Conservation (phyloP, 2,888 invertebrate genomes). For the Euphydryas editha region DNA sequence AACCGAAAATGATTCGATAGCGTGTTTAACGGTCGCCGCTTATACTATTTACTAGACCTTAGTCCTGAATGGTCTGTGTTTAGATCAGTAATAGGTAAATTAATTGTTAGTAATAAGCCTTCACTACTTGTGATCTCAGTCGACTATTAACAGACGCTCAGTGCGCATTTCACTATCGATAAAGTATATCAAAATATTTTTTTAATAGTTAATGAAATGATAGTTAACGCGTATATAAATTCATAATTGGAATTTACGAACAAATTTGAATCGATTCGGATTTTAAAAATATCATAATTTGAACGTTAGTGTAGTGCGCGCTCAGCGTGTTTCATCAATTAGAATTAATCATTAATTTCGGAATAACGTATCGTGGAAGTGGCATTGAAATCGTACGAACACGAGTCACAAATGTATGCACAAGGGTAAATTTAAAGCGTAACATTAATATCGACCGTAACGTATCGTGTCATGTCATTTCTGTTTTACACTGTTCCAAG, state of each 20-base stretch:
- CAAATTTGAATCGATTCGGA: not conserved
- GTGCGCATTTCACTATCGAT: not conserved
- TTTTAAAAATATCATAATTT: not conserved
- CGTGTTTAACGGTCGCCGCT: conserved; percentile 14
- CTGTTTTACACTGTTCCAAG: not conserved
- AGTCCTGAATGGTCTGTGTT: conserved; percentile 11
- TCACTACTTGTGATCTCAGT: conserved; percentile 21
- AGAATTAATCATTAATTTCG: not conserved
- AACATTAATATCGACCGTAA: not conserved
- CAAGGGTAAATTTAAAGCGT: not conserved
- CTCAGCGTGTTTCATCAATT: conserved; percentile 1
- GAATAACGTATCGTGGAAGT: not conserved
- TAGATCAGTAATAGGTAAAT: conserved; percentile 12
- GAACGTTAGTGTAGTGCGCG: not conserved
- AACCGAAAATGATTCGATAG: not conserved
- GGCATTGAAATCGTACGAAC: not conserved
- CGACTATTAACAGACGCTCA: not conserved
- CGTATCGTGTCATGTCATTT: not conserved
- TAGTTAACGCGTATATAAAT: too few species aligned
- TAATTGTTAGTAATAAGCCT: conserved; percentile 17
- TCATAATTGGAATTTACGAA: too few species aligned
- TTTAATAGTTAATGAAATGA: too few species aligned
- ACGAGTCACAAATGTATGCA: not conserved
- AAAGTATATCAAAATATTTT: not conserved
- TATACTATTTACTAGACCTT: conserved; percentile 1